These are phyloP conservation scores for Cheiracanthium punctorium DNA, from an alignment of 2,888 invertebrate species.

Conservation along the genomic window DNA sequence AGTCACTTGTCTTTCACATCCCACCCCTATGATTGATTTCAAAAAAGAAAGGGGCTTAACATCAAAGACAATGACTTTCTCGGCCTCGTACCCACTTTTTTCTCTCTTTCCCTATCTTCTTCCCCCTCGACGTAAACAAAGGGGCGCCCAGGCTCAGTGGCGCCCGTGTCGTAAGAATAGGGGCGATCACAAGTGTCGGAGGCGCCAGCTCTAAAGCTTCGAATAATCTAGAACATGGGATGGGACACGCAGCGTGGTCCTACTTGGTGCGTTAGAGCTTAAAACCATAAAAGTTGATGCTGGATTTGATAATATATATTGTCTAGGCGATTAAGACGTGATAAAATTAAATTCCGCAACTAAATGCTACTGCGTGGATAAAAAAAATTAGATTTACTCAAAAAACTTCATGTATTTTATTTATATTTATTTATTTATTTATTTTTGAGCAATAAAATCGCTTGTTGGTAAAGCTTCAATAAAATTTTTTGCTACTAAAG, in stretches of 20 bases:
- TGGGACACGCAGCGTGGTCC: neutral
- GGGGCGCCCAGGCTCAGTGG: slow-evolving; percentile 61
- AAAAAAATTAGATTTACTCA: too few species aligned
- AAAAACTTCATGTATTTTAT: too few species aligned
- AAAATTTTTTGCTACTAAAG: too few species aligned
- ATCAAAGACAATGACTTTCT: slow-evolving; percentile 65
- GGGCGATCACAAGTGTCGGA: slow-evolving; percentile 49
- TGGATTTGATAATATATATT: too few species aligned
- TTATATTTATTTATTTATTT: too few species aligned
- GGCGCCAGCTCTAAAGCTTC: slow-evolving; percentile 53
- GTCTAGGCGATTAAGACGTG: too few species aligned
- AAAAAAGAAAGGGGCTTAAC: slow-evolving; percentile 38
- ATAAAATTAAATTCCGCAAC: too few species aligned
- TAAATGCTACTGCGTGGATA: too few species aligned
- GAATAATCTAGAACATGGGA: slow-evolving; percentile 42
- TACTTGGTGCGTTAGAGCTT: neutral
- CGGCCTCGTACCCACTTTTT: slow-evolving; percentile 20
- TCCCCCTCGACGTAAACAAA: slow-evolving; percentile 51
- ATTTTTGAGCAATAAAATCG: too few species aligned
- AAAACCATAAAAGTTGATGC: too few species aligned
- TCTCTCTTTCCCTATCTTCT: slow-evolving; percentile 1
- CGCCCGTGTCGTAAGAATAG: slow-evolving; percentile 35
- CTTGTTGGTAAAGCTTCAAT: too few species aligned
- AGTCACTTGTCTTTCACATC: neutral
- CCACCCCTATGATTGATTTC: slow-evolving; percentile 32